Percentiles rank a stretch among this genome's conserved stretches.
These are phyloP conservation scores for Myrmecobius fasciatus DNA, from an alignment of 2,113 vertebrate genomes.

Conservation along the genomic window DNA sequence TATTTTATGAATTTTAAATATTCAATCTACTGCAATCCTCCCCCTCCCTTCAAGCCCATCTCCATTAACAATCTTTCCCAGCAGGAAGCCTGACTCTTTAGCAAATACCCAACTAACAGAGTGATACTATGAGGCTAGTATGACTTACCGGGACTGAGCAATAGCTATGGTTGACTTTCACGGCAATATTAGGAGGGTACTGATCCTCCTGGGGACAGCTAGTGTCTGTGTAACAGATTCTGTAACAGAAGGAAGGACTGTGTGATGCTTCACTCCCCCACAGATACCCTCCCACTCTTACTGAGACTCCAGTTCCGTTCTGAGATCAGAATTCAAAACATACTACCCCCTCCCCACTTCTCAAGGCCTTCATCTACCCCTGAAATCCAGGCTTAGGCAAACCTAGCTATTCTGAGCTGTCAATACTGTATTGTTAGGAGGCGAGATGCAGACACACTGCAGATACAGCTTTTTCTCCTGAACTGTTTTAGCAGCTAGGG, in stretches of 20 bases:
- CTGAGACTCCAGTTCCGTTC: background rate
- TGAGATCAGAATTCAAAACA: background rate
- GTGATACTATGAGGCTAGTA: background rate
- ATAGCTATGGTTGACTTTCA: conserved; percentile 98
- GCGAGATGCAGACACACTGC: background rate
- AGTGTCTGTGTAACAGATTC: conserved; percentile 98
- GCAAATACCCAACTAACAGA: background rate
- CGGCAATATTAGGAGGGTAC: conserved; percentile 97
- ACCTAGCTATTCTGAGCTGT: background rate
- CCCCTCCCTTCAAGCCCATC: background rate
- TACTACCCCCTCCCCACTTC: background rate
- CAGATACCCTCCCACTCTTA: background rate
- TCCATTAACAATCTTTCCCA: background rate
- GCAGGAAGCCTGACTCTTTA: background rate
- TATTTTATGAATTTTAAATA: background rate
- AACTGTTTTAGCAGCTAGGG: background rate
- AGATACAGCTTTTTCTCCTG: background rate
- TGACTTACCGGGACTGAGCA: conserved; percentile 96
- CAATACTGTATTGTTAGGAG: background rate
- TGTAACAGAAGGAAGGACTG: conserved; percentile 70
- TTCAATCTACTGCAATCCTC: background rate
- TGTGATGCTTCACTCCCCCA: background rate
- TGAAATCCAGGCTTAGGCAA: background rate
- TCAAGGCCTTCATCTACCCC: background rate
- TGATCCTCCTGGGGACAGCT: conserved; percentile 97